Percentiles rank a stretch among this genome's conserved stretches.
Evolutionary conservation across 1,140 invertebrate species (phyloP).

Genomic region (Chionoecetes opilio): DNA sequence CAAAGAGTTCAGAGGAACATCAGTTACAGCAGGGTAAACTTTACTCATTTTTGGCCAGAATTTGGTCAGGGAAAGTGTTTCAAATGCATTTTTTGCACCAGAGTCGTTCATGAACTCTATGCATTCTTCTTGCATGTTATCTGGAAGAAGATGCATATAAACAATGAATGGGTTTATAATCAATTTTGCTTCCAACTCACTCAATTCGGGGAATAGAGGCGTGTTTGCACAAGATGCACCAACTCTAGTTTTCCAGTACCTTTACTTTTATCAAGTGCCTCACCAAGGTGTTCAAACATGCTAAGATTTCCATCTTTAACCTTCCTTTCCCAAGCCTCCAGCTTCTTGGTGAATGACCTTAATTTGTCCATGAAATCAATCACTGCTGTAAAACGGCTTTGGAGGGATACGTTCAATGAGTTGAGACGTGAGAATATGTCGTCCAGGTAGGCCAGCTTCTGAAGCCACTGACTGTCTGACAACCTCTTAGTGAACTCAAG

Average conservation of each 20-base stretch:
- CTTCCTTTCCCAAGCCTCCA: constrained; percentile 14
- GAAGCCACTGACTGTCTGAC: constrained; percentile 54
- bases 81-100: too few species aligned
- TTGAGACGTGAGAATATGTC: constrained; percentile 33
- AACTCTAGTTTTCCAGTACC: constrained; percentile 15
- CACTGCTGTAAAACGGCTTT: constrained; percentile 36
- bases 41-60: too few species aligned
- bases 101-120: too few species aligned
- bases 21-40: constrained; percentile 54
- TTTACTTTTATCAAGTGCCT: constrained; percentile 49
- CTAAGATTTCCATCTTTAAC: constrained; percentile 47
- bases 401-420: background rate
- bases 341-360: constrained; percentile 1
- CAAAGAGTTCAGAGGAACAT: constrained; percentile 37
- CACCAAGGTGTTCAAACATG: constrained; percentile 52
- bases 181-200: constrained; percentile 45
- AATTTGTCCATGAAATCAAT: constrained; percentile 44
- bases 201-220: constrained; percentile 54
- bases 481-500: constrained; percentile 51
- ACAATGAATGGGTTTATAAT: constrained; percentile 54
- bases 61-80: too few species aligned
- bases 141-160: constrained; percentile 23
- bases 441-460: constrained; percentile 36
- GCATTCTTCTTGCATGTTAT: constrained; percentile 36
- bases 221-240: constrained; percentile 7